phyloP scores from a whole-genome alignment of 2,113 vertebrate species.

The Petrocephalus zakoni region DNA sequence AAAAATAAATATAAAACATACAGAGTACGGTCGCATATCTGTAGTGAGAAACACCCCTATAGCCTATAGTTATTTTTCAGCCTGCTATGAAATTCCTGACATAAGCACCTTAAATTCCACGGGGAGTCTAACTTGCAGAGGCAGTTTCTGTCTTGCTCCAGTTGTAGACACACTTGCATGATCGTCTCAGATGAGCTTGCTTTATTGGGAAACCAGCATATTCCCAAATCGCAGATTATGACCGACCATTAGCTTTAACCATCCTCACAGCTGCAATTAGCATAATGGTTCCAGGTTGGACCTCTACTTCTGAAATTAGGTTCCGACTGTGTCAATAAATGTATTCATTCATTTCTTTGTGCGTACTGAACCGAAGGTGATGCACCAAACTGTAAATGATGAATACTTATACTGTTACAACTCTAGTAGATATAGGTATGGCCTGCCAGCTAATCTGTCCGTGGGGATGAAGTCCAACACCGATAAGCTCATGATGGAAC shows the following conservation, averaged over 20 bases:
- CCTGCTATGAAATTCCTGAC: background rate
- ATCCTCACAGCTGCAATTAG: background rate
- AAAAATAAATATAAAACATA: no score
- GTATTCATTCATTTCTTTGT: background rate
- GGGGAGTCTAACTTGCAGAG: background rate
- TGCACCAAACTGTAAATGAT: background rate
- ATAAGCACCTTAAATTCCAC: background rate
- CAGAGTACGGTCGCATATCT: no score
- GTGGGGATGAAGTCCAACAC: background rate
- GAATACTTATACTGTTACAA: background rate
- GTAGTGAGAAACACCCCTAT: background rate
- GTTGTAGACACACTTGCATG: background rate
- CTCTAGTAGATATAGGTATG: background rate
- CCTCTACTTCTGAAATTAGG: background rate
- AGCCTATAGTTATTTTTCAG: background rate
- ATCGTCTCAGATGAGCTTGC: background rate
- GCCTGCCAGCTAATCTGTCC: background rate
- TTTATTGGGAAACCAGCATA: background rate
- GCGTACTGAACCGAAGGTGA: background rate
- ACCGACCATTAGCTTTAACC: background rate
- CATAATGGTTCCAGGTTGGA: background rate
- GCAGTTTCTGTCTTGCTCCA: background rate
- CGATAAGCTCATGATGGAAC: conserved; percentile 3
- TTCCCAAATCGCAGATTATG: background rate
- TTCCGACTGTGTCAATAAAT: background rate